Conservation (phyloP, 2,888 invertebrate species). For the Heliconius sara region DNA sequence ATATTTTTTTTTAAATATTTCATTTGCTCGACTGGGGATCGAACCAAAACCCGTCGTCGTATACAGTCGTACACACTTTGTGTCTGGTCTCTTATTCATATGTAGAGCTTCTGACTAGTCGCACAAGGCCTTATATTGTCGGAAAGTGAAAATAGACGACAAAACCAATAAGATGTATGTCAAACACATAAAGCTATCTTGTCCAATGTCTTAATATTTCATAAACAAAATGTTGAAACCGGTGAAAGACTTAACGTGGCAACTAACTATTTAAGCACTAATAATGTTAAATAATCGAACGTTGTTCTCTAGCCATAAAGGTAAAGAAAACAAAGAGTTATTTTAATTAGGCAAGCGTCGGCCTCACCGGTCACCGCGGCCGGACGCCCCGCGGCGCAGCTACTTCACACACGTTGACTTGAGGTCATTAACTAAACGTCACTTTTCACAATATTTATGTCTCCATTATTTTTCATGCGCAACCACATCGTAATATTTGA, state of each 20-base stretch:
- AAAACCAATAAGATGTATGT: too few species aligned
- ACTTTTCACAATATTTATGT: conserved; percentile 80
- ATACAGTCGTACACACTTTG: too few species aligned
- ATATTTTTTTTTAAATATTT: too few species aligned
- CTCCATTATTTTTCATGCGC: conserved; percentile 78
- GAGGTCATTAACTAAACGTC: conserved; percentile 79
- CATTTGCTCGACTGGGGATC: too few species aligned
- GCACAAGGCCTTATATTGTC: too few species aligned
- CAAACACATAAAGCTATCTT: neutral
- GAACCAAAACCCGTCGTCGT: too few species aligned
- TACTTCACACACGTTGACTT: conserved; percentile 75
- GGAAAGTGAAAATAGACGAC: too few species aligned
- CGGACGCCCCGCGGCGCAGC: conserved; percentile 67
- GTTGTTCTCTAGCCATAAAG: conserved; percentile 69
- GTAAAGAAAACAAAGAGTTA: conserved; percentile 69
- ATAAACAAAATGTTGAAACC: conserved; percentile 64
- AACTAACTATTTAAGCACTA: conserved; percentile 59
- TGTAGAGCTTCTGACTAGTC: too few species aligned
- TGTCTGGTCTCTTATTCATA: too few species aligned
- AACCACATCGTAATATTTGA: conserved; percentile 71
- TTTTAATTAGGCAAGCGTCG: conserved; percentile 78
- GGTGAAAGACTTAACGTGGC: conserved; percentile 55
- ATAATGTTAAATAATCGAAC: conserved; percentile 71
- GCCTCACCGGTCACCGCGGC: conserved; percentile 55
- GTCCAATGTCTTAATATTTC: conserved; percentile 45